Evolutionary conservation across 53 echinoderm and acorn worm genomes (phyloP), one percentile per base, ranked within the genome.

Genomic region (Astropecten irregularis): DNA sequence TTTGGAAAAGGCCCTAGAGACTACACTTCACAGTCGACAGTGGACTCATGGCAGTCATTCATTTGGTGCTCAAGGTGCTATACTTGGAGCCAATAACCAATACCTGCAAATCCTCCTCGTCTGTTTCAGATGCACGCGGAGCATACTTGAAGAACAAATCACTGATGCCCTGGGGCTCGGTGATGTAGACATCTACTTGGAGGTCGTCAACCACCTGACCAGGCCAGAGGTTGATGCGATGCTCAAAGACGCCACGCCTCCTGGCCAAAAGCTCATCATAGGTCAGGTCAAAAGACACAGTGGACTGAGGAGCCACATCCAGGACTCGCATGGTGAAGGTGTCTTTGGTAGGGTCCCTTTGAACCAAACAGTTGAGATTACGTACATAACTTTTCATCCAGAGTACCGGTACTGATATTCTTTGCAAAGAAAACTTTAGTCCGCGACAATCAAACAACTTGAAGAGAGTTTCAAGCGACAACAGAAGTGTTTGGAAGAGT

Each of bases 331-430:
- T 64, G 0, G 76, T 77, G 21, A 95, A 69, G 1, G 93, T 93
- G 65, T 93, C 93, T 65, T 93, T 95, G 14, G 95, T 82, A 19
- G 95, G 95, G 82, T 91, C 93, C 52, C 95, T 95, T 81, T 13
- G n/a, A n/a, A n/a, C 62, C n/a, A n/a, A n/a, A n/a, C n/a, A n/a
- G n/a, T n/a, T n/a, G n/a, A n/a, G n/a, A n/a, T n/a, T n/a, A n/a
- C n/a, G n/a, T n/a, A n/a, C n/a, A n/a, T n/a, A n/a, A n/a, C n/a
- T n/a, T n/a, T n/a, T n/a, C n/a, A n/a, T n/a, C n/a, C n/a, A n/a
- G n/a, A n/a, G n/a, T n/a, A n/a, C n/a, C n/a, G n/a, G n/a, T n/a
- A n/a, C n/a, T n/a, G n/a, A n/a, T n/a, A n/a, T n/a, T n/a, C n/a
- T n/a, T n/a, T n/a, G n/a, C n/a, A n/a, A n/a, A n/a, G n/a, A n/a